These are phyloP conservation scores for Desmophyllum pertusum DNA, from an alignment of 92 coral and sea anemone species.

Conservation along the genomic window DNA sequence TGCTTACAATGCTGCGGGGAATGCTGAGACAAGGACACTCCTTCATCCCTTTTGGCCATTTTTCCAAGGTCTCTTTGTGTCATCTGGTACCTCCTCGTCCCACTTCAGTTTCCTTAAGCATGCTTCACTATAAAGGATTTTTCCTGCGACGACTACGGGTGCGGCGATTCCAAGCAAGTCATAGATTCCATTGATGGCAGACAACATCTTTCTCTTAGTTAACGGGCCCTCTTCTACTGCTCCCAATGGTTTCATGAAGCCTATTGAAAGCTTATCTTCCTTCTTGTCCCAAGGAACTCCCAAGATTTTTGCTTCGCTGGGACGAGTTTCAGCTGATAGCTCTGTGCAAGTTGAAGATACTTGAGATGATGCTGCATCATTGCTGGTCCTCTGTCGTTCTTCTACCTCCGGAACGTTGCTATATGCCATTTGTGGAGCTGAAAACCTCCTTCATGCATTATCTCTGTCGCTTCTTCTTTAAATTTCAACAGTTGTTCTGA, in stretches of 20 bases:
- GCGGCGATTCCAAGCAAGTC: too few species aligned
- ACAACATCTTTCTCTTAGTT: constrained; percentile 63
- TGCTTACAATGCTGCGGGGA: constrained; percentile 63
- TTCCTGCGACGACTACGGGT: too few species aligned
- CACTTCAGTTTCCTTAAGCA: constrained; percentile 29
- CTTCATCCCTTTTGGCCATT: constrained; percentile 44
- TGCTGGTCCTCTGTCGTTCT: not conserved
- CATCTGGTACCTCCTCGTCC: constrained; percentile 59
- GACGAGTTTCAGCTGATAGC: not conserved
- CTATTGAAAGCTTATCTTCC: constrained; percentile 37
- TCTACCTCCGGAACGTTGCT: constrained; percentile 41
- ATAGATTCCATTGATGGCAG: too few species aligned
- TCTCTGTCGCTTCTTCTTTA: constrained; percentile 68
- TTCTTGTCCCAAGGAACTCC: constrained; percentile 70
- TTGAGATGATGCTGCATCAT: not conserved
- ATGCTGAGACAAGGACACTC: constrained; percentile 29
- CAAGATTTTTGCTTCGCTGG: not conserved
- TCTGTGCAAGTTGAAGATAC: too few species aligned
- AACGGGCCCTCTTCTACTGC: constrained; percentile 13
- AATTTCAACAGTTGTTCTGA: constrained; percentile 34
- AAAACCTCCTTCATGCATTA: constrained; percentile 54
- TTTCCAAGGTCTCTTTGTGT: constrained; percentile 31
- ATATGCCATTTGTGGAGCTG: constrained; percentile 71
- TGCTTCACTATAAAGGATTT: too few species aligned
- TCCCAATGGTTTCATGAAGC: constrained; percentile 18